Evolutionary conservation across 2,888 invertebrate genomes (phyloP).

Genomic region (Rhagophthalmus giganteus): DNA sequence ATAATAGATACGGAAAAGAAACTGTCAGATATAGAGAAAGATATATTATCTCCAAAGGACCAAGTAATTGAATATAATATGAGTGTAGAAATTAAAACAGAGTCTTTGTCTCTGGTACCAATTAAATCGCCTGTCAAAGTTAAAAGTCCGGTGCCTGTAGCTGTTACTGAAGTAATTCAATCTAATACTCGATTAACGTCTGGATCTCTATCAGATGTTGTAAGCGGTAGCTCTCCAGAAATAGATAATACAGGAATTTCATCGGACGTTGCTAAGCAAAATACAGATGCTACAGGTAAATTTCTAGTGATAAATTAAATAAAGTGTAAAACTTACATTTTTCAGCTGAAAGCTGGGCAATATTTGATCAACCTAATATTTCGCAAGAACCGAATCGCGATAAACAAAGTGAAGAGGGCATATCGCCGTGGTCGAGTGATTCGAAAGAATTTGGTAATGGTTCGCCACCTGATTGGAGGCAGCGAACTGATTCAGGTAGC

Average conservation of each 20-base stretch:
- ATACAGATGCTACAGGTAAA: constrained; percentile 49
- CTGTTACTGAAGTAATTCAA: constrained; percentile 49
- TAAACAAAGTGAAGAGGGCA: constrained; percentile 58
- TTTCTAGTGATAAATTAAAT: not conserved
- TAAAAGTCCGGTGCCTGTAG: constrained; percentile 56
- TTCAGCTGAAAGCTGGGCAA: constrained; percentile 62
- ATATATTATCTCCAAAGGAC: constrained; percentile 31
- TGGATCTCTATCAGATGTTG: constrained; percentile 65
- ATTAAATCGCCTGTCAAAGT: constrained; percentile 41
- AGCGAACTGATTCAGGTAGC: constrained; percentile 54
- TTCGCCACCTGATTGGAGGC: constrained; percentile 57
- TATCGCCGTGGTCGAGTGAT: constrained; percentile 80
- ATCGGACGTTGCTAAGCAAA: constrained; percentile 49
- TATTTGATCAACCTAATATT: constrained; percentile 58
- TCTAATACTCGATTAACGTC: constrained; percentile 57
- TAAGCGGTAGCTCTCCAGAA: constrained; percentile 68
- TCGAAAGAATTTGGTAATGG: constrained; percentile 64
- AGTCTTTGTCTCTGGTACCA: constrained; percentile 30
- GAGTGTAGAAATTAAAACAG: constrained; percentile 28
- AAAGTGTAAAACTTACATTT: not conserved
- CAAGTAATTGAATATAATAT: constrained; percentile 34
- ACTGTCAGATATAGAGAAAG: constrained; percentile 32
- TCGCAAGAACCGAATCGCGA: constrained; percentile 41
- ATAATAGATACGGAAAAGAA: constrained; percentile 41
- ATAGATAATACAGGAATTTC: constrained; percentile 58